Evolutionary conservation across 1,140 invertebrate species (phyloP), one percentile per base, ranked within the genome.

Genomic region (Philotrypesis tridentata): DNA sequence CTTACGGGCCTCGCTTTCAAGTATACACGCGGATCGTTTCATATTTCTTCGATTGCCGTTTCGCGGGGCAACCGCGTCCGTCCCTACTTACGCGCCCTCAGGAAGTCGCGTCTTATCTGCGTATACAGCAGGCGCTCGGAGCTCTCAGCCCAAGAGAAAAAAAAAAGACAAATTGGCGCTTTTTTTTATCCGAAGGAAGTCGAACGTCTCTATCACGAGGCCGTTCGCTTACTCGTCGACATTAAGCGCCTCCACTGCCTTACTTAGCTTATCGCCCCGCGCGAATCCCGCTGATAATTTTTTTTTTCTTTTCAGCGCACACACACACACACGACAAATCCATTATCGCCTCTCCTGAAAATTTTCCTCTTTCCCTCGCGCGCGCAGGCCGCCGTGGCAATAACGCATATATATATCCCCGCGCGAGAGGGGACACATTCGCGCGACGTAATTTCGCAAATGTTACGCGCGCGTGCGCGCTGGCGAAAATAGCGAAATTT

Each of bases 131-230:
- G 43, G 12, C 43, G 5, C n/a, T n/a, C n/a, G n/a, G n/a, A n/a
- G 29, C 14, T 76, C 43, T 61, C 65, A 12, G 40, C 31, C n/a
- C n/a, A n/a, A n/a, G n/a, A n/a, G n/a, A n/a, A n/a, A n/a, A 43
- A 23, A 76, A 72, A 71, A 71, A 63, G 67, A 60, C 55, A 72
- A 76, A 82, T 61, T 72, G 21, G 40, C 40, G 37, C 27, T 71
- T 72, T 77, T 74, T 82, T 72, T 80, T 88, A 88, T 87, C 87
- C 85, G 75, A 85, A 89, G 86, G 88, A 87, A 89, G 86, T 86
- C n/a, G 79, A 70, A 78, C 86, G 85, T 86, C 84, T 87, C 76
- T 82, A 82, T 82, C 80, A 65, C 7, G 8, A 4, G 63, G 79
- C 82, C 76, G 81, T 82, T 76, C 73, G 84, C 84, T 82, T 80